Base-by-base conservation (phyloP, 2,888 invertebrate genomes). In the Euzophera pinguis region DNA sequence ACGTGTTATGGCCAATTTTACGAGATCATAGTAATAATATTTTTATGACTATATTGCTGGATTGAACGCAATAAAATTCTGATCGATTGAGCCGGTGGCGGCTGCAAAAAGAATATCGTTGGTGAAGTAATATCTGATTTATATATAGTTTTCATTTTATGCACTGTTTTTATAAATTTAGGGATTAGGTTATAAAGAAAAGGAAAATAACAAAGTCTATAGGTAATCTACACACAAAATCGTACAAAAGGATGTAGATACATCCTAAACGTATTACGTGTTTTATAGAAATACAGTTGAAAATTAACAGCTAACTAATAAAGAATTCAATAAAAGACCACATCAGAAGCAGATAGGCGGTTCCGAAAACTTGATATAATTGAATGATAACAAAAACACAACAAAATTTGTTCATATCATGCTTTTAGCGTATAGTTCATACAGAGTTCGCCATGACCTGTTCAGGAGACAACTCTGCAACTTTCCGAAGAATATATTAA, bases 401-500 rank as follows among this genome's bases (percentile, higher is more conserved):
- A 22, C 5, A 22, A 22, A 2, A 22, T 22, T 22, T 5, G 22
- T 22, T 22, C 32, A 9, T 4, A 32, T 1, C 32, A 38, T 38
- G 7, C 13, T 14, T 38, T 13, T 5, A 35, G 12, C 13, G 1
- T 7, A 14, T 8, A 39, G 39, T 16, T 41, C 67, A 73, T 71
- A 71, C 69, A 71, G 75, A 73, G 77, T 74, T 69, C 78, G 76
- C 84, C 85, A 85, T 85, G 86, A 83, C 81, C 78, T 74, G 67
- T 57, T 62, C 64, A 60, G 64, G 71, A 76, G 78, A 78, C 79
- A 81, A 82, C 73, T 84, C 75, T 73, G 73, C 67, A 84, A 86
- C 81, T 82, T 77, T 69, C 77, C 78, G 78, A 84, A 84, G 89
- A 90, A 90, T 90, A 89, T 85, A 89, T 90, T 89, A 89, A 89